Conservation (phyloP, 2,113 vertebrate genomes). For the Serilophus lunatus region DNA sequence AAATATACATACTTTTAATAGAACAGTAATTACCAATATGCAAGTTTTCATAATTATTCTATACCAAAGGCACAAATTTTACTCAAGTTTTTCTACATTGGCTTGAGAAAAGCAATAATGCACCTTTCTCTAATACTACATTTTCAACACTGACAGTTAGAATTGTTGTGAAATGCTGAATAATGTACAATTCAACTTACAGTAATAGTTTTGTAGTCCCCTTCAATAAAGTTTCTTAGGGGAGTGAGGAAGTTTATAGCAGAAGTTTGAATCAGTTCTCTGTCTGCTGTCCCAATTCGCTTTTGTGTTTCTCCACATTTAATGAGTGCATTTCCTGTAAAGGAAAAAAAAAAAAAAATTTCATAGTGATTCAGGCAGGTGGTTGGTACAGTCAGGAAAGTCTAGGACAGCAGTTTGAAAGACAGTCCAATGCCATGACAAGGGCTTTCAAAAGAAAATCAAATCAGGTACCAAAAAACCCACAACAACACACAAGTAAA, state of each 20-base stretch:
- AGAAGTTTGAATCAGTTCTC: slow-evolving; percentile 91
- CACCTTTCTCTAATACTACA: background rate
- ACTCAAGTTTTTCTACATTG: background rate
- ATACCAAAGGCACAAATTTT: background rate
- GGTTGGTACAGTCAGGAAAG: background rate
- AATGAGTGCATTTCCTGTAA: slow-evolving; percentile 92
- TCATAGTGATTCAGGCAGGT: background rate
- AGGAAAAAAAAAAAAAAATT: background rate
- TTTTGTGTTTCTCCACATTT: slow-evolving; percentile 98
- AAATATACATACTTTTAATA: background rate
- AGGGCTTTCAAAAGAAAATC: background rate
- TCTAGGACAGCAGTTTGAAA: background rate
- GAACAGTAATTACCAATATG: background rate
- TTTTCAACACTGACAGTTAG: background rate
- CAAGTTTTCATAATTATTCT: background rate
- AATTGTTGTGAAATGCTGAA: background rate
- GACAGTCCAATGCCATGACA: background rate
- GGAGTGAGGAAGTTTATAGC: slow-evolving; percentile 98
- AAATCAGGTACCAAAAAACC: background rate
- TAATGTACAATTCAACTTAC: slow-evolving; percentile 76
- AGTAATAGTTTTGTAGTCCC: slow-evolving; percentile 97
- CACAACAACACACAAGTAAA: background rate
- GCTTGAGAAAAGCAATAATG: background rate
- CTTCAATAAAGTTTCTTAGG: slow-evolving; percentile 96
- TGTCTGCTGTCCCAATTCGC: slow-evolving; percentile 91